Conservation (phyloP, 2,888 invertebrate species). For the Tetranychus piercei region DNA sequence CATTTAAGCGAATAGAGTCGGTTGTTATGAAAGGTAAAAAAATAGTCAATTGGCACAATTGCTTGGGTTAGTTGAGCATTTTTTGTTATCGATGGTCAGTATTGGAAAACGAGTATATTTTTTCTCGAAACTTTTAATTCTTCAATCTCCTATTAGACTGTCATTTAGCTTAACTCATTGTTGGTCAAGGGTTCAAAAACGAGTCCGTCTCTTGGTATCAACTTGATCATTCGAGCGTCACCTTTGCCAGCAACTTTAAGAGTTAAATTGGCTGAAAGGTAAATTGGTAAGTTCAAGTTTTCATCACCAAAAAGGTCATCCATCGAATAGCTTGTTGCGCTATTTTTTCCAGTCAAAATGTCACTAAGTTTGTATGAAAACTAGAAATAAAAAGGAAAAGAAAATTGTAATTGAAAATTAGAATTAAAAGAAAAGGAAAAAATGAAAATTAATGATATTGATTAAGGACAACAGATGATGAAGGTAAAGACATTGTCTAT, state of each 20-base stretch:
- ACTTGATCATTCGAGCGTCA: constrained; percentile 5
- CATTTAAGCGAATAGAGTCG: too few species aligned
- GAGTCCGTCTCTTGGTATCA: neutral
- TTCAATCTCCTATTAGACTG: too few species aligned
- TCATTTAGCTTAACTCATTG: neutral
- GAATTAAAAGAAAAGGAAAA: neutral
- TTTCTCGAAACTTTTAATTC: too few species aligned
- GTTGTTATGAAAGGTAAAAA: too few species aligned
- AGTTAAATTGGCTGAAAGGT: neutral
- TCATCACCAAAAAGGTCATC: constrained; percentile 3
- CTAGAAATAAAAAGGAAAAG: neutral
- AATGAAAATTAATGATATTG: neutral
- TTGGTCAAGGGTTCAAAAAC: neutral
- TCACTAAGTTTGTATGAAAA: constrained; percentile 1
- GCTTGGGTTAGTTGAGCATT: too few species aligned
- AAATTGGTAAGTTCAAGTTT: neutral
- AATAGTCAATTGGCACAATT: too few species aligned
- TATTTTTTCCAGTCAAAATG: neutral
- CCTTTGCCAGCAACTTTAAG: neutral
- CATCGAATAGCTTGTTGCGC: neutral
- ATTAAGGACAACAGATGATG: neutral
- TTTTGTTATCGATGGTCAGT: too few species aligned
- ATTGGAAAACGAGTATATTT: too few species aligned
- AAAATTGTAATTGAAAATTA: too few species aligned
- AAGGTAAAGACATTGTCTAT: neutral